Conservation (phyloP, 2,797 vertebrate species). For the Thalassophryne amazonica region DNA sequence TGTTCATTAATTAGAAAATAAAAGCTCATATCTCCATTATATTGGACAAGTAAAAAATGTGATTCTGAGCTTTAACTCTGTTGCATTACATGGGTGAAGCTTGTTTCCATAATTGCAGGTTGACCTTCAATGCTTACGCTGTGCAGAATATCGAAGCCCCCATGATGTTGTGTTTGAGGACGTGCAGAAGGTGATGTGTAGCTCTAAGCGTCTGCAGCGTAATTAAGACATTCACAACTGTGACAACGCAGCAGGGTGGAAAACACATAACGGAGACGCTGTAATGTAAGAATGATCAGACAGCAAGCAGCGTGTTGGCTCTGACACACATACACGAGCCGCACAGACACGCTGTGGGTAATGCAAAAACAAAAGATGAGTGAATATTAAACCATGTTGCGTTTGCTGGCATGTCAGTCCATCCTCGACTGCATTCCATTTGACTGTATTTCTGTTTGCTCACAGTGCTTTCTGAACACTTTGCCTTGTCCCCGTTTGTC, state of each 20-base stretch:
- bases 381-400: not conserved
- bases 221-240: slow-evolving; percentile 60
- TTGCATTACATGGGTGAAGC: too few species aligned
- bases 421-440: not conserved
- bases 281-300: slow-evolving; percentile 49
- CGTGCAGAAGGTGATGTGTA: slow-evolving; percentile 42
- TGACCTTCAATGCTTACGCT: slow-evolving; percentile 20
- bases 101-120: too few species aligned
- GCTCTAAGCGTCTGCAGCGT: slow-evolving; percentile 24
- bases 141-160: slow-evolving; percentile 15
- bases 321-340: slow-evolving; percentile 48
- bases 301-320: slow-evolving; percentile 52
- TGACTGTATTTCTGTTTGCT: not conserved
- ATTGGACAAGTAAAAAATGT: too few species aligned
- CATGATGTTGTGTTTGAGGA: slow-evolving; percentile 24
- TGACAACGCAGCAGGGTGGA: slow-evolving; percentile 53
- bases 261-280: slow-evolving; percentile 35
- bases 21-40: too few species aligned
- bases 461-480: not conserved
- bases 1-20: too few species aligned
- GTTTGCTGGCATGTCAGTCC: slow-evolving; percentile 7
- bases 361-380: slow-evolving; percentile 56
- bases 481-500: slow-evolving; percentile 5
- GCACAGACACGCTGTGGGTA: slow-evolving; percentile 35
- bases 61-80: too few species aligned